Conservation (phyloP, 2,888 invertebrate genomes). For the Patella pellucida region DNA sequence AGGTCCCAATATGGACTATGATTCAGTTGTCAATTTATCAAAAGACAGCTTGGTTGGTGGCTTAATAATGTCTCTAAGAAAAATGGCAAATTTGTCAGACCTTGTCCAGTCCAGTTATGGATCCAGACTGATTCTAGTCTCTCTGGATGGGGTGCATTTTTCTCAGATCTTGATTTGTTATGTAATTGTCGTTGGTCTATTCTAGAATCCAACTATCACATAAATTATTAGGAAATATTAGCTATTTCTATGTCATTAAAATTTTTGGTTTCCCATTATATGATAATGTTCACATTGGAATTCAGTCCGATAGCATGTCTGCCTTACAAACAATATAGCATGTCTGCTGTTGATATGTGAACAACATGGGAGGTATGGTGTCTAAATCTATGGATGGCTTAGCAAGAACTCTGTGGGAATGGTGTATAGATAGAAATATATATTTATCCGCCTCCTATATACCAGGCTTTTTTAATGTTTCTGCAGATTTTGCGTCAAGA, state of each 20-base stretch:
- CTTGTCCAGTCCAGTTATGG: not conserved
- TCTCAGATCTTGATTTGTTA: not conserved
- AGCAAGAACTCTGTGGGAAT: too few species aligned
- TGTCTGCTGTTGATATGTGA: too few species aligned
- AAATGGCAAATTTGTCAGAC: constrained; percentile 29
- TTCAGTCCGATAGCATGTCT: too few species aligned
- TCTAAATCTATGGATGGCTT: too few species aligned
- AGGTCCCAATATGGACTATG: constrained; percentile 13
- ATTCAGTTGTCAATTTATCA: not conserved
- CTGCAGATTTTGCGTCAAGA: too few species aligned
- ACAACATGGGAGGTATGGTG: constrained; percentile 13
- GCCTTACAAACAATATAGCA: too few species aligned
- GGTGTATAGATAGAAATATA: too few species aligned
- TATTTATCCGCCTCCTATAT: too few species aligned
- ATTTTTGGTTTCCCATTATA: too few species aligned
- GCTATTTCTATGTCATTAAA: not conserved
- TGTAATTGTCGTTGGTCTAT: not conserved
- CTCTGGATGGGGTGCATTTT: not conserved
- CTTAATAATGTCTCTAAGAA: constrained; percentile 19
- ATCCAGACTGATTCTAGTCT: not conserved
- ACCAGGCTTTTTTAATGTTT: too few species aligned
- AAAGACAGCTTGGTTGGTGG: constrained; percentile 8
- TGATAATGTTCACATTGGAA: too few species aligned
- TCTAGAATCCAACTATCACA: not conserved
- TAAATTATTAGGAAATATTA: not conserved